A percentile compares a stretch with the other conserved stretches of the same genome.
phyloP scores from a whole-genome alignment of 23 tunicate species.

The Halocynthia aurantium region DNA sequence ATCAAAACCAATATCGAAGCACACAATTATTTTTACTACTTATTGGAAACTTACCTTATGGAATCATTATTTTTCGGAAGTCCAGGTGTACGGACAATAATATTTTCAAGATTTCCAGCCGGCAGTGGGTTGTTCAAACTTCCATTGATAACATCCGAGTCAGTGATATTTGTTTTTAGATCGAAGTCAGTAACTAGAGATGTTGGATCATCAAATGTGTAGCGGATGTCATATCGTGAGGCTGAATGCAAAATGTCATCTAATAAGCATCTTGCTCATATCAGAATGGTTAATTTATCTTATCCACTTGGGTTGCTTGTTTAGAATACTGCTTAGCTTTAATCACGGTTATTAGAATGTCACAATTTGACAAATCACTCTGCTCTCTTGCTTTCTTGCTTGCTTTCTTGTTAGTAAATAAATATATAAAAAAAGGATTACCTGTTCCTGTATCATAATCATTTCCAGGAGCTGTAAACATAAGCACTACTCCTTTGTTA shows the following conservation, averaged over 20 bases:
- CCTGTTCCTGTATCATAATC: constrained; percentile 74
- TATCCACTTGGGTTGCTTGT: not conserved
- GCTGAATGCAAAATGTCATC: not conserved
- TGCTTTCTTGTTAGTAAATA: too few species aligned
- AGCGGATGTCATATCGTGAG: constrained; percentile 6
- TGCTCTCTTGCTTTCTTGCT: too few species aligned
- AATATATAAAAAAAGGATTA: not conserved
- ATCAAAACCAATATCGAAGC: not conserved
- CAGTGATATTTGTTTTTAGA: not conserved
- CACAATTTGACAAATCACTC: too few species aligned
- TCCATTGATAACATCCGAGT: not conserved
- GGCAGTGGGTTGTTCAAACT: not conserved
- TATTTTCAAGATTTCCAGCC: not conserved
- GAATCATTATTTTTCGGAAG: not conserved
- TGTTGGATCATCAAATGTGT: constrained; percentile 4
- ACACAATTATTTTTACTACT: not conserved
- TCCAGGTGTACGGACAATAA: not conserved
- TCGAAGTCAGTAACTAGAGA: constrained; percentile 5
- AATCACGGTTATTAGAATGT: too few species aligned
- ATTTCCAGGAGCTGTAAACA: constrained; percentile 73
- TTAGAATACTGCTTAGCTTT: too few species aligned
- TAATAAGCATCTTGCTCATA: not conserved
- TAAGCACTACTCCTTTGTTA: constrained; percentile 32
- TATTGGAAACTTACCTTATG: not conserved
- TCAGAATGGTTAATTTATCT: not conserved